Evolutionary conservation across 92 coral and sea anemone species (phyloP), one percentile per base, ranked within the genome.

Genomic region (Zoanthus sociatus): DNA sequence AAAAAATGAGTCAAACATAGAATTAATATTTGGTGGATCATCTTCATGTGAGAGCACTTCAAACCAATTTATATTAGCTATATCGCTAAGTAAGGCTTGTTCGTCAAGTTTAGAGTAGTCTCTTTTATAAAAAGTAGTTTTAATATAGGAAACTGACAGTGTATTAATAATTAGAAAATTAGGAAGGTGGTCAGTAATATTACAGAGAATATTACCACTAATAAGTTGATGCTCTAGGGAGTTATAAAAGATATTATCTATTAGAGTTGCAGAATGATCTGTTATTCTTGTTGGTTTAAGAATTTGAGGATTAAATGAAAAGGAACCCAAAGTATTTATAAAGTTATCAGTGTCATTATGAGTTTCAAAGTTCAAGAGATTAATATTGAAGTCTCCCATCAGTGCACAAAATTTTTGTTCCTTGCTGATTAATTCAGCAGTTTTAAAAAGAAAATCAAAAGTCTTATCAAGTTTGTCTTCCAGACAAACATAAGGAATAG

Each of bases 301-400:
- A 50, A 50, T 50, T 14, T 89, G 84, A 54, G 68, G 75, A 18
- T 83, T 46, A 73, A 91, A 88, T 30, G 77, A 76, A 79, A 47
- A 53, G 1, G 92, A 91, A 14, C 91, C 89, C 61, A 91, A 72
- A 53, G 92, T 84, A 88, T 91, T 84, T 17, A 91, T 70, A 85
- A 91, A 88, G 69, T 75, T 54, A 42, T 89, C 92, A 20, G 92
- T 56, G 16, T 76, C 78, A 76, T 18, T 21, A 69, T 84, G 83
- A 17, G 89, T 55, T n/a, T 84, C 89, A 56, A 78, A 70, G 56
- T 89, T 89, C 71, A 84, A 56, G 54, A 91, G 87, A 77, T 88
- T 76, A 45, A 86, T 87, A 71, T 90, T 90, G 61, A 90, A 90
- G 66, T 90, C 93, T 6, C 93, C 90, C 90, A 90, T 66, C 31